Conservation (phyloP, 2,797 vertebrate genomes). For the Sebastes cheni region DNA sequence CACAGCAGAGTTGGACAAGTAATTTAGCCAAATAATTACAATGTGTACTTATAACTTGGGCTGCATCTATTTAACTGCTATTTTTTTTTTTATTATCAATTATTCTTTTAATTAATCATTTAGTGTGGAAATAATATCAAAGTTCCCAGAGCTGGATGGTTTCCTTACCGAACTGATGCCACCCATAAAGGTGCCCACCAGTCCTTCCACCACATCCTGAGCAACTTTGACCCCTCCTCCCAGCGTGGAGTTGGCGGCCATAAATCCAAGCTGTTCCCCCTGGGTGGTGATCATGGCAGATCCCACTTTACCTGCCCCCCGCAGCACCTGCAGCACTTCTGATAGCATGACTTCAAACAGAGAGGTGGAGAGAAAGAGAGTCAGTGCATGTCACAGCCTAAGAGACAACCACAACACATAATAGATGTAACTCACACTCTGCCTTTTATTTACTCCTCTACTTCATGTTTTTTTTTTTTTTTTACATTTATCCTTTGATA, state of each 20-base stretch:
- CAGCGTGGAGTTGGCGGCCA: slow-evolving; percentile 78
- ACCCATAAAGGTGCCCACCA: slow-evolving; percentile 67
- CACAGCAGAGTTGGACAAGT: background rate
- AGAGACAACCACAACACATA: too few relatives aligned
- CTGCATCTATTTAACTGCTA: background rate
- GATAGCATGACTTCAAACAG: slow-evolving; percentile 69
- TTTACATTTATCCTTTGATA: too few relatives aligned
- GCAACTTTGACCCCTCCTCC: slow-evolving; percentile 72
- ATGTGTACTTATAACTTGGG: background rate
- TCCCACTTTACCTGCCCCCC: slow-evolving; percentile 83
- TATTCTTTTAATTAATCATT: background rate
- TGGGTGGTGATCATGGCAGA: slow-evolving; percentile 77
- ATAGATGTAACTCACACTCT: too few relatives aligned
- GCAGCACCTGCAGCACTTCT: slow-evolving; percentile 81
- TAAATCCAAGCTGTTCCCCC: slow-evolving; percentile 79
- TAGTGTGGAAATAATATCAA: background rate
- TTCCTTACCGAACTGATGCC: slow-evolving; percentile 60
- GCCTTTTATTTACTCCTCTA: too few relatives aligned
- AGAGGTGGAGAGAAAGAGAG: background rate
- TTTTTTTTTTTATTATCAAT: background rate
- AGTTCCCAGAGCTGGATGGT: background rate
- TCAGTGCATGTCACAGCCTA: too few relatives aligned
- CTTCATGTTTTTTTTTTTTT: too few relatives aligned
- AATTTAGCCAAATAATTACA: background rate
- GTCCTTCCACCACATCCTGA: slow-evolving; percentile 71